Conservation (phyloP, 2,113 vertebrate genomes). For the Xenopus tropicalis region UCB_Xtro_10.0 CM004452.2:17758501-17759000, state of each 20-base stretch:
- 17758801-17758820: too few relatives aligned
- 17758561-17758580: constrained; percentile 35
- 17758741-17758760: not conserved
- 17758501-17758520: constrained; percentile 18
- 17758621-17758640: constrained; percentile 5
- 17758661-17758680: constrained; percentile 25
- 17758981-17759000: too few relatives aligned
- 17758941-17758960: too few relatives aligned
- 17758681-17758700: not conserved
- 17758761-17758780: not conserved
- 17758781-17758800: too few relatives aligned
- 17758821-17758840: too few relatives aligned
- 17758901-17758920: too few relatives aligned
- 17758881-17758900: too few relatives aligned
- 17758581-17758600: not conserved
- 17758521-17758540: constrained; percentile 34
- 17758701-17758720: constrained; percentile 3
- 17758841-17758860: too few relatives aligned
- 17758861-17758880: too few relatives aligned
- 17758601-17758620: constrained; percentile 8
- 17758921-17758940: too few relatives aligned
- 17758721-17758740: not conserved
- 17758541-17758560: constrained; percentile 42
- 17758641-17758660: constrained; percentile 24
- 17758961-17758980: too few relatives aligned